phyloP scores from a whole-genome alignment of 1,140 invertebrate species.

The Rhyacophila brunnea region DNA sequence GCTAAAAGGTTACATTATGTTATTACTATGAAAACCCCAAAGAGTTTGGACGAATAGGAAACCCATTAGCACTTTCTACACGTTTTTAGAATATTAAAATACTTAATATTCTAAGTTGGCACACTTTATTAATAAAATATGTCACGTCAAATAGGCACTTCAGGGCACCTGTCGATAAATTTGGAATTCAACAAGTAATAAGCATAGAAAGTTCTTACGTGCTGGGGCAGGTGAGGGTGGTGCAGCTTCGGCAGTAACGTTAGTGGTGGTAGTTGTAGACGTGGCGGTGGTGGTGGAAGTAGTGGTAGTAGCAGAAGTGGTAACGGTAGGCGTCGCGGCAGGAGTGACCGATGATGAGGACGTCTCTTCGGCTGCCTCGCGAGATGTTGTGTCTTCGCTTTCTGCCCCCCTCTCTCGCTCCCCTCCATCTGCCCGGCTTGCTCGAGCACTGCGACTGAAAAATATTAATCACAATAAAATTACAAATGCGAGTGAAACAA shows the following conservation, averaged over 20 bases:
- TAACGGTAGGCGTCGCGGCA: conserved; percentile 11
- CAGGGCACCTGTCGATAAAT: too few species aligned
- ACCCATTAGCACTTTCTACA: too few species aligned
- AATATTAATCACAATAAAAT: background rate
- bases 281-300: conserved; percentile 30
- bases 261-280: conserved; percentile 16
- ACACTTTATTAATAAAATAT: too few species aligned
- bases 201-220: background rate
- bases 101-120: too few species aligned
- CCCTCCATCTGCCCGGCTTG: conserved; percentile 38
- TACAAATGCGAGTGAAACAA: too few species aligned
- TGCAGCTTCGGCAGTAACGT: conserved; percentile 18
- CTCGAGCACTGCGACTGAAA: conserved; percentile 38
- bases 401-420: conserved; percentile 31
- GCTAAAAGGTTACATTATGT: too few species aligned
- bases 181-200: too few species aligned
- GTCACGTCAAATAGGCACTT: too few species aligned
- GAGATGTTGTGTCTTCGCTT: conserved; percentile 60
- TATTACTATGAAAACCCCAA: too few species aligned
- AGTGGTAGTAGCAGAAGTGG: conserved; percentile 17
- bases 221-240: conserved; percentile 39
- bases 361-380: conserved; percentile 35
- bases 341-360: conserved; percentile 29
- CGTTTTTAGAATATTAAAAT: too few species aligned
- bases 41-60: too few species aligned